phyloP scores from a whole-genome alignment of 2,888 invertebrate species.

The Malthinus seriepunctatus region DNA sequence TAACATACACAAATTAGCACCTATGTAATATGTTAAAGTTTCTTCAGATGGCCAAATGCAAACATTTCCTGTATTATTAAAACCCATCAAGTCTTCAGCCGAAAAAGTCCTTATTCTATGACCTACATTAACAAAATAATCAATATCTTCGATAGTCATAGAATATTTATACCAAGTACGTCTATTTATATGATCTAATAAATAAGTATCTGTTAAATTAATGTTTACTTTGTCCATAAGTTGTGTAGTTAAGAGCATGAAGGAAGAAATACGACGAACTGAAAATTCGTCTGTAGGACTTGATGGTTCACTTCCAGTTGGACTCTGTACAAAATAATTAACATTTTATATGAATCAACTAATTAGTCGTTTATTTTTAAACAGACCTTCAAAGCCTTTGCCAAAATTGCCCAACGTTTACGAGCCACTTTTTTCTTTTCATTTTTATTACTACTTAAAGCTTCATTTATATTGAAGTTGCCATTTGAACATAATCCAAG shows the following conservation, averaged over 20 bases:
- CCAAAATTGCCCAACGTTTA: constrained; percentile 71
- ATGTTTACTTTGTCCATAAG: constrained; percentile 41
- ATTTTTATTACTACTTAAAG: constrained; percentile 46
- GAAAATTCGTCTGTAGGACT: constrained; percentile 58
- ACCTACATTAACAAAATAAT: constrained; percentile 62
- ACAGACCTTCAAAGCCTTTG: constrained; percentile 63
- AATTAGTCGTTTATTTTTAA: constrained; percentile 45
- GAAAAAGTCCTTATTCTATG: constrained; percentile 66
- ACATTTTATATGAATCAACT: no score
- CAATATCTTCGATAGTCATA: constrained; percentile 54
- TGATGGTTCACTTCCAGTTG: constrained; percentile 52
- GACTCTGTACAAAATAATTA: constrained; percentile 46
- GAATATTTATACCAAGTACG: constrained; percentile 68
- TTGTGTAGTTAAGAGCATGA: constrained; percentile 60
- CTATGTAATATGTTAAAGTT: constrained; percentile 69
- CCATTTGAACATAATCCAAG: constrained; percentile 45
- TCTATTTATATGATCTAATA: constrained; percentile 51
- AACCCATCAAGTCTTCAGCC: constrained; percentile 75
- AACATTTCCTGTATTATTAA: constrained; percentile 80
- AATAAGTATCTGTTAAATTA: constrained; percentile 19
- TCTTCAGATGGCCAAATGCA: constrained; percentile 83
- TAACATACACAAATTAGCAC: constrained; percentile 68
- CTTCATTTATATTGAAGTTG: constrained; percentile 48
- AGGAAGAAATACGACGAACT: constrained; percentile 63
- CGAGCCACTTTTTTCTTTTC: constrained; percentile 62